Evolutionary conservation across 2,797 vertebrate genomes (phyloP).

Genomic region (Craterocephalus amniculus): DNA sequence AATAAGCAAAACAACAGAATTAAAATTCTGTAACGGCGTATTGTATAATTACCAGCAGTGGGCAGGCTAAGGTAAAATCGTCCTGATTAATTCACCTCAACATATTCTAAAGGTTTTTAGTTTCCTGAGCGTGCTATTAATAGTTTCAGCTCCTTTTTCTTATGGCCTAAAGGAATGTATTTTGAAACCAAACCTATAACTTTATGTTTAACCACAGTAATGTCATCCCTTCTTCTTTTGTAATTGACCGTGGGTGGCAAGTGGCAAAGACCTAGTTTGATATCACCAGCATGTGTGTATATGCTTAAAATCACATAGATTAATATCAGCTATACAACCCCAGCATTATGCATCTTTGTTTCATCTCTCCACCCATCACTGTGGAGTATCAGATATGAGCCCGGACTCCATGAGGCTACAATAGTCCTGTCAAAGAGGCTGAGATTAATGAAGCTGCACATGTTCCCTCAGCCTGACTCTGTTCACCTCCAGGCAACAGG

Average conservation of each 20-base stretch:
- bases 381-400: slow-evolving; percentile 73
- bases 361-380: slow-evolving; percentile 59
- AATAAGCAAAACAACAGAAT: not conserved
- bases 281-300: slow-evolving; percentile 26
- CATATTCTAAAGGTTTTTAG: not conserved
- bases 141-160: slow-evolving; percentile 17
- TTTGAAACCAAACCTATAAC: slow-evolving; percentile 62
- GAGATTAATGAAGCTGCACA: slow-evolving; percentile 75
- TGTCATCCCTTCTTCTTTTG: slow-evolving; percentile 60
- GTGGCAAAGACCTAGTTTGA: slow-evolving; percentile 34
- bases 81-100: not conserved
- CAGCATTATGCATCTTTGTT: slow-evolving; percentile 57
- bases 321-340: slow-evolving; percentile 53
- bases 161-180: slow-evolving; percentile 24
- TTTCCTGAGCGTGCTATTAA: slow-evolving; percentile 13
- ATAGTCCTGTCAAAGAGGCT: slow-evolving; percentile 73
- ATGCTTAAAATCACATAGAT: slow-evolving; percentile 50
- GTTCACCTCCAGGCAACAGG: slow-evolving; percentile 42
- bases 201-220: slow-evolving; percentile 58
- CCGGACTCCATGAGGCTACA: slow-evolving; percentile 75
- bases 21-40: not conserved
- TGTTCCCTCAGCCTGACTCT: slow-evolving; percentile 42
- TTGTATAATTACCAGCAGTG: no score
- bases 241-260: slow-evolving; percentile 41
- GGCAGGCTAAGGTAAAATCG: not conserved